These are phyloP conservation scores for Crotalus viridis DNA, from an alignment of 2,113 vertebrate genomes.

Conservation along the genomic window DNA sequence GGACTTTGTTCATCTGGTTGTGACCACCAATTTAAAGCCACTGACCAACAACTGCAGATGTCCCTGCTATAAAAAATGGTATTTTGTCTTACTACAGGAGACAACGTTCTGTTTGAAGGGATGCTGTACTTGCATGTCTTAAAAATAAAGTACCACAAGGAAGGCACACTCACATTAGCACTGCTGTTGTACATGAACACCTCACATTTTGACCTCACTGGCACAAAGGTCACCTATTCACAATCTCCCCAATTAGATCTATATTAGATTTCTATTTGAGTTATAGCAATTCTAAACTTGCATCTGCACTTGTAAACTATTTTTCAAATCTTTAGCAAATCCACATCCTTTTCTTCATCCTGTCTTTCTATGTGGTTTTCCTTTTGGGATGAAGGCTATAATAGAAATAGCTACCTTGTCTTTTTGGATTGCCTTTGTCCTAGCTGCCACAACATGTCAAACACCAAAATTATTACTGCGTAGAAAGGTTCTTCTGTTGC, in stretches of 20 bases:
- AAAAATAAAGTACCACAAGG: neutral
- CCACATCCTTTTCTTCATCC: neutral
- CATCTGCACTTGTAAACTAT: neutral
- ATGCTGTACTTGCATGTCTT: neutral
- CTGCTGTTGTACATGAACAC: neutral
- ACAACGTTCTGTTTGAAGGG: neutral
- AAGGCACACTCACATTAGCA: neutral
- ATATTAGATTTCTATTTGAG: neutral
- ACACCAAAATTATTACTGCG: neutral
- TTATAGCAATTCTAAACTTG: neutral
- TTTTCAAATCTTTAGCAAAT: neutral
- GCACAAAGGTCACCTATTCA: neutral
- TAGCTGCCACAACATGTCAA: neutral
- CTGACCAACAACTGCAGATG: neutral
- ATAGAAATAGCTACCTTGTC: neutral
- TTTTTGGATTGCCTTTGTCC: neutral
- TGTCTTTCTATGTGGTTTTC: neutral
- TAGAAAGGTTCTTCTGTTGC: neutral
- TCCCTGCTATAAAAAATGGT: neutral
- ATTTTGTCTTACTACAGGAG: neutral
- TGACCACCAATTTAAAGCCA: neutral
- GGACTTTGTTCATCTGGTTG: neutral
- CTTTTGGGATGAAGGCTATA: neutral
- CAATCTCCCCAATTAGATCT: neutral
- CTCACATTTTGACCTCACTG: neutral